Evolutionary conservation across 2,113 vertebrate genomes (phyloP), one percentile per base, ranked within the genome.

Genomic region (Calyptomena viridis): DNA sequence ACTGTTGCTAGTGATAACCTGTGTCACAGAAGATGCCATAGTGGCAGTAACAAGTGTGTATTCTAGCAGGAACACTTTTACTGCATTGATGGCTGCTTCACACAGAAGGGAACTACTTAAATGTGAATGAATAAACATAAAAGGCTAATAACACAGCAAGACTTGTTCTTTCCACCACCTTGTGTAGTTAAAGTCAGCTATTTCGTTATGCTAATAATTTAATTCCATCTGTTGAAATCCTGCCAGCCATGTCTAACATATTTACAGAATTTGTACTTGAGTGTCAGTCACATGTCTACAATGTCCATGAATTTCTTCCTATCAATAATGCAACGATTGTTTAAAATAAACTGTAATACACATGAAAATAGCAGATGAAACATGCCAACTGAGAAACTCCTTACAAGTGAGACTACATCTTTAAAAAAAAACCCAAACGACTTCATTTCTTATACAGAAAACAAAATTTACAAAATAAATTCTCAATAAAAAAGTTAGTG

Each of bases 161-260:
- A 95, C 60, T 88, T 74, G 46, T 63, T 77, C 78, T 94, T 95
- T 93, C 52, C 63, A 73, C 63, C 78, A 93, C 68, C 86, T 84
- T 92, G 25, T 94, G 81, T 84, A 87, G 91, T 96, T 96, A 96
- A 93, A 96, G 92, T 39, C 60, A 22, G 25, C 52, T 90, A 68
- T 92, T 97, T 95, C 35, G 3, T 93, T 94, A 59, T 91, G 94
- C 21, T 95, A 79, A 91, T 86, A 19, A 67, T 95, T 97, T 91
- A 95, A 96, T 95, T 93, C 96, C 96, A 97, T 96, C 96, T 97
- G 96, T 84, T 94, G 81, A 97, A 95, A 93, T 86, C 53, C 46
- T 10, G 6, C 55, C 63, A 95, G 68, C 74, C 83, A 86, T 40
- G 56, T 73, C 78, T 95, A 94, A 86, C 13, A 6, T 25, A 74